These are phyloP conservation scores for Drosophila maculinotata DNA, from an alignment of 2,888 invertebrate species.

Conservation along the genomic window DNA sequence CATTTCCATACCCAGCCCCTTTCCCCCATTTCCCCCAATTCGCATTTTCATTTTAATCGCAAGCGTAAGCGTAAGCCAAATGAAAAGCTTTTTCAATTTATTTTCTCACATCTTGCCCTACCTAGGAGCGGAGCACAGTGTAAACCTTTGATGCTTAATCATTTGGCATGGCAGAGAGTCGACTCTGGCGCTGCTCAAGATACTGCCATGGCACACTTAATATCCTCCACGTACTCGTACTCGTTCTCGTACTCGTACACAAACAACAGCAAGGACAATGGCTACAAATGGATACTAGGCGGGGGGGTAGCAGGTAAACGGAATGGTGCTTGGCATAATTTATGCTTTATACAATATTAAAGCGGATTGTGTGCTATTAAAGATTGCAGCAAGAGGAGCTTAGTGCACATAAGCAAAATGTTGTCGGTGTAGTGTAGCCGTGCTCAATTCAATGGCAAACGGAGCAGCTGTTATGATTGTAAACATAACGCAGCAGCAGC, in stretches of 20 bases:
- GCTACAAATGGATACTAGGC: conserved; percentile 10
- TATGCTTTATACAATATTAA: conserved; percentile 53
- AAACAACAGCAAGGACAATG: conserved; percentile 10
- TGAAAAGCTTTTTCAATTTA: conserved; percentile 79
- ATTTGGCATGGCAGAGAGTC: conserved; percentile 38
- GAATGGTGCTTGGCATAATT: conserved; percentile 49
- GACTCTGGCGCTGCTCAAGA: conserved; percentile 26
- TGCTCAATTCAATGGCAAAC: too few relatives aligned
- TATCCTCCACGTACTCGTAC: conserved; percentile 45
- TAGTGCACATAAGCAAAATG: conserved; percentile 9
- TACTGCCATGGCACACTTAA: conserved; percentile 55
- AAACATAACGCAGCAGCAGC: conserved; percentile 34
- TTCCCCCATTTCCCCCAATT: conserved; percentile 2
- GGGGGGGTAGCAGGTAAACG: not conserved
- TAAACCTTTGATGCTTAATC: conserved; percentile 72
- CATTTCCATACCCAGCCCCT: conserved; percentile 28
- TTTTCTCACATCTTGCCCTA: conserved; percentile 52
- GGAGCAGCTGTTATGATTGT: conserved; percentile 5
- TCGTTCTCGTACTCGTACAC: too few relatives aligned
- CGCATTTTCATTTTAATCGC: conserved; percentile 74
- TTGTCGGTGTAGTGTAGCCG: not conserved
- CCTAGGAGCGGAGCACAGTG: conserved; percentile 40
- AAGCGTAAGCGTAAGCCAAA: conserved; percentile 67
- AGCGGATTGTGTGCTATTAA: conserved; percentile 22
- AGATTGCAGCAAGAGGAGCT: conserved; percentile 12